Conservation (phyloP, 2,888 invertebrate species). For the Drosophila prostipennis region DNA sequence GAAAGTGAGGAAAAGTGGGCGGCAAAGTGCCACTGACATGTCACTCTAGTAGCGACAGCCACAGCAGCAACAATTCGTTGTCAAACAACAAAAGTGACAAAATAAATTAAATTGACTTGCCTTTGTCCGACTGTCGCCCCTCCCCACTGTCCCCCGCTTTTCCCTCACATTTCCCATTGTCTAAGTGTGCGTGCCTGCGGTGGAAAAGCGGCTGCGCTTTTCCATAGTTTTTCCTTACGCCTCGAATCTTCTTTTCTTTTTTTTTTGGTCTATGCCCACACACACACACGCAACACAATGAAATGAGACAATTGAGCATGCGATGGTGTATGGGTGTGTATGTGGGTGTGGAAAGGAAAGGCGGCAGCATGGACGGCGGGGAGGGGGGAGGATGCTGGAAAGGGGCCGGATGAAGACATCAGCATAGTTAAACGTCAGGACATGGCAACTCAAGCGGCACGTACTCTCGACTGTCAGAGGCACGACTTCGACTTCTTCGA, state of each 20-base stretch:
- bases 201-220: slow-evolving; percentile 55
- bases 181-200: slow-evolving; percentile 43
- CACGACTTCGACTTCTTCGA: slow-evolving; percentile 27
- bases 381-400: no score
- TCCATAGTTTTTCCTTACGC: slow-evolving; percentile 55
- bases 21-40: slow-evolving; percentile 39
- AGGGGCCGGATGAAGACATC: slow-evolving; percentile 35
- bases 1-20: not conserved
- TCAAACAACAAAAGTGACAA: slow-evolving; percentile 73
- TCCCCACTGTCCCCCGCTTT: not conserved
- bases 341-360: slow-evolving; percentile 2
- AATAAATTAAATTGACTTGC: slow-evolving; percentile 76
- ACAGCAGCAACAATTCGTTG: slow-evolving; percentile 50
- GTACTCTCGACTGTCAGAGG: slow-evolving; percentile 50
- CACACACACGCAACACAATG: slow-evolving; percentile 51
- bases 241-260: slow-evolving; percentile 7
- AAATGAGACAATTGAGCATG: slow-evolving; percentile 67
- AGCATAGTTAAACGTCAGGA: slow-evolving; percentile 46
- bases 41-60: slow-evolving; percentile 28
- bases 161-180: slow-evolving; percentile 5
- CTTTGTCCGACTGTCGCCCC: slow-evolving; percentile 45
- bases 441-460: slow-evolving; percentile 47
- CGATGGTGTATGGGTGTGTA: not conserved
- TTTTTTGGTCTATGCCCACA: slow-evolving; percentile 3
- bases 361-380: not conserved